A percentile compares a stretch with the other conserved stretches of the same genome.
phyloP scores from a whole-genome alignment of 2,888 invertebrate genomes.

The Aquatica leii region DNA sequence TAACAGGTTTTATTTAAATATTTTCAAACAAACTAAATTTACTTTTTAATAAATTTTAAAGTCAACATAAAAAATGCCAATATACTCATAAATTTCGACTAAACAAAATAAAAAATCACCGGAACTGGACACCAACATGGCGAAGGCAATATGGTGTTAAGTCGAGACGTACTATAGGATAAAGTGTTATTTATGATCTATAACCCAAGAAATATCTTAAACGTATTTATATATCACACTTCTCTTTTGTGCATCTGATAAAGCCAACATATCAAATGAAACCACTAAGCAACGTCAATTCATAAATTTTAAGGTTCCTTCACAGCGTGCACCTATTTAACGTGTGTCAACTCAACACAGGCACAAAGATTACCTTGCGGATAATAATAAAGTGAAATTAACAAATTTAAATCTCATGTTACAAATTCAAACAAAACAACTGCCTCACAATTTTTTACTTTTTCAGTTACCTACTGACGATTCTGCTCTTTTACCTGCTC shows the following conservation, averaged over 20 bases:
- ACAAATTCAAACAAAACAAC: constrained; percentile 4
- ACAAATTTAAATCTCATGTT: constrained; percentile 13
- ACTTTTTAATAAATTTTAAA: constrained; percentile 23
- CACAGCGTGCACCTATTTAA: constrained; percentile 10
- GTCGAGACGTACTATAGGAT: constrained; percentile 19
- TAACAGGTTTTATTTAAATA: constrained; percentile 17
- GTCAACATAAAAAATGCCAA: constrained; percentile 19
- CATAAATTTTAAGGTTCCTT: constrained; percentile 11
- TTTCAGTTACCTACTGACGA: too few species aligned
- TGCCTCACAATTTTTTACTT: too few species aligned
- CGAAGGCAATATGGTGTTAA: constrained; percentile 25
- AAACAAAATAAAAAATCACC: constrained; percentile 24
- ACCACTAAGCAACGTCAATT: constrained; percentile 8
- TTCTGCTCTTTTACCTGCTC: too few species aligned
- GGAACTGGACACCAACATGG: constrained; percentile 29
- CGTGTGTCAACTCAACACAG: constrained; percentile 7
- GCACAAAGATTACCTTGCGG: constrained; percentile 8
- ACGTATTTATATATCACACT: constrained; percentile 23
- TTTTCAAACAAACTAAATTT: constrained; percentile 9
- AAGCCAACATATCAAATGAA: constrained; percentile 9
- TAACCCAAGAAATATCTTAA: constrained; percentile 24
- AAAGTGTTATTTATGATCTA: constrained; percentile 28
- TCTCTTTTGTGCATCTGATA: constrained; percentile 16
- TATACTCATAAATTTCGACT: constrained; percentile 23
- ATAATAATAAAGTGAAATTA: constrained; percentile 11